Conservation (phyloP, 2,797 vertebrate genomes). For the Danio albolineatus region DNA sequence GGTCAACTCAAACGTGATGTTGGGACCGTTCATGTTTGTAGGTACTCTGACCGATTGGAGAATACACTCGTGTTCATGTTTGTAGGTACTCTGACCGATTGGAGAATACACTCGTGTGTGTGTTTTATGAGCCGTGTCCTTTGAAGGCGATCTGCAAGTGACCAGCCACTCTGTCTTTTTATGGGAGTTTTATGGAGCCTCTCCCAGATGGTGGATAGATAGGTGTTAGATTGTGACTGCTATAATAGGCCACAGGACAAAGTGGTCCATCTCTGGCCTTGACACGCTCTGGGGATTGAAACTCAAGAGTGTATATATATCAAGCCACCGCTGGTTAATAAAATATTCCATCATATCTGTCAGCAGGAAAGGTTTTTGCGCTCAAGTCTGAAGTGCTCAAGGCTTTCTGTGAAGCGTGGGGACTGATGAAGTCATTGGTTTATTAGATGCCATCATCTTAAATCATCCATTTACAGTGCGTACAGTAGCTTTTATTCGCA, state of each 20-base stretch:
- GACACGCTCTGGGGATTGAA: conserved; percentile 58
- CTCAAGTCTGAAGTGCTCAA: conserved; percentile 42
- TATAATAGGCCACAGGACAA: conserved; percentile 44
- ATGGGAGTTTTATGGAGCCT: conserved; percentile 61
- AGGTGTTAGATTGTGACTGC: conserved; percentile 57
- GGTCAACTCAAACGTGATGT: conserved; percentile 39
- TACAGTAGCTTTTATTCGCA: conserved; percentile 15
- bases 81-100: conserved; percentile 51
- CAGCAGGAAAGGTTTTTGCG: conserved; percentile 27
- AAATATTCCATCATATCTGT: conserved; percentile 61
- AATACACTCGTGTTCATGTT: conserved; percentile 57
- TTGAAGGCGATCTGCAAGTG: conserved; percentile 53
- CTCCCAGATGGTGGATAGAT: conserved; percentile 54
- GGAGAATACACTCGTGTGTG: conserved; percentile 23
- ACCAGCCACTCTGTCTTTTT: conserved; percentile 61
- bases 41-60: conserved; percentile 41
- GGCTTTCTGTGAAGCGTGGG: not conserved
- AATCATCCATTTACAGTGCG: conserved; percentile 13
- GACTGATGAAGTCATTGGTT: conserved; percentile 32
- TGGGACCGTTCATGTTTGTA: conserved; percentile 61
- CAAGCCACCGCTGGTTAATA: conserved; percentile 57
- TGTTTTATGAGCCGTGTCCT: conserved; percentile 51
- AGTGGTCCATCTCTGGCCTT: conserved; percentile 55
- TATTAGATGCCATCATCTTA: conserved; percentile 18
- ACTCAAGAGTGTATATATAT: conserved; percentile 55